Base-by-base conservation (phyloP, 2,797 vertebrate genomes). In the Thalassophryne amazonica region DNA sequence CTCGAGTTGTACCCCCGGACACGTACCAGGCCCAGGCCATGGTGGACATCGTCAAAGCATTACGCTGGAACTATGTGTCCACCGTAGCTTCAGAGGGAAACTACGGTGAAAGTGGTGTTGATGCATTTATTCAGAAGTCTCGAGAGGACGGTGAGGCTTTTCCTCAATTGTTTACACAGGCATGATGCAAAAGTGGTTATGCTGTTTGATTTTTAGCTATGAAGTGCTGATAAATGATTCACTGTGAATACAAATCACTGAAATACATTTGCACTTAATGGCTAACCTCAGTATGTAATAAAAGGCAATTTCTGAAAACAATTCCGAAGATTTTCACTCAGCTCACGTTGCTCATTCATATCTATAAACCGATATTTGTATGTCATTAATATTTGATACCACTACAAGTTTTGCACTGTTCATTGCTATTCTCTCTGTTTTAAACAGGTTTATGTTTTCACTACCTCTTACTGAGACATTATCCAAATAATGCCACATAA, bases 21-120 rank as follows among this genome's bases (percentile, higher is more conserved):
- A 97, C 95, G 4, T 95, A 95, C 87, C 95, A 97, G 88, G 95
- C 95, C 24, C 95, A 98, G 79, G 95, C 95, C 53, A 98, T 98
- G 95, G 93, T 97, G 80, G 95, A 98, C 84, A 96, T 98, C 0
- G 95, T 96, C 63, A 97, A 94, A 43, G 94, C 94, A 41, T 93
- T 98, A 89, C 91, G 87, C 69, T 98, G 95, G 95, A 97, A 95
- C 81, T 98, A 98, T 0, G 95, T 98, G 66, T 96, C 95, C 78
- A 98, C 95, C 0, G 87, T 98, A 28, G 95, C 95, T 48, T 98
- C 95, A 0, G 95, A 97, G 84, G 95, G 95, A 46, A 98, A 93
- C 90, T 98, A 98, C 0, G 95, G 95, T 0, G 95, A 98, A 58
- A 98, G 95, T 0, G 95, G 95, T 0, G 95, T 98, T 22, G 95